Percentiles rank a stretch among this genome's conserved stretches.
Evolutionary conservation across 2,888 invertebrate genomes (phyloP).

Genomic region (Belgica antarctica): DNA sequence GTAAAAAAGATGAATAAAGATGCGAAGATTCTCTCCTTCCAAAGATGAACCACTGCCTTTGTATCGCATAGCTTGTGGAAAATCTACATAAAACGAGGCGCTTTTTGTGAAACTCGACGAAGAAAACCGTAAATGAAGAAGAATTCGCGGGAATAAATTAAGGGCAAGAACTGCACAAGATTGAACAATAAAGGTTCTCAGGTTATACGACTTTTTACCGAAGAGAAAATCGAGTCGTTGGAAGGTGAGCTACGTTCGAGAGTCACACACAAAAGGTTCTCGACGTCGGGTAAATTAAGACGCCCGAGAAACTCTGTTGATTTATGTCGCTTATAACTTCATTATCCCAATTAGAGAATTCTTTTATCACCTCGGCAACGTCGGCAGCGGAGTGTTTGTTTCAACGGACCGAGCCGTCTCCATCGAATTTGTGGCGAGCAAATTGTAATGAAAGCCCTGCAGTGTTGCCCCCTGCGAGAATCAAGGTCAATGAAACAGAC

Average conservation of each 20-base stretch:
- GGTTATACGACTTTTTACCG: not conserved
- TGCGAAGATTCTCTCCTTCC: not conserved
- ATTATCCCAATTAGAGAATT: slow-evolving; percentile 9
- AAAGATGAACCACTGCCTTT: not conserved
- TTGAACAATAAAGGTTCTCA: not conserved
- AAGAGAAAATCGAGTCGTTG: not conserved
- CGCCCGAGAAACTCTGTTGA: not conserved
- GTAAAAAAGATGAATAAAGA: slow-evolving; percentile 4
- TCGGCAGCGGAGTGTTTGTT: too few relatives aligned
- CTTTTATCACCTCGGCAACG: slow-evolving; percentile 7
- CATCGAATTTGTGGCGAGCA: too few relatives aligned
- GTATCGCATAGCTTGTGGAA: not conserved
- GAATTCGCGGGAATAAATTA: slow-evolving; percentile 10
- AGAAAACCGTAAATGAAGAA: not conserved
- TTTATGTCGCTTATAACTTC: slow-evolving; percentile 8
- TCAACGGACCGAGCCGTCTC: too few relatives aligned
- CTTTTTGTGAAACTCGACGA: not conserved
- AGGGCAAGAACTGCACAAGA: not conserved
- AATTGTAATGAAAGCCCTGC: too few relatives aligned
- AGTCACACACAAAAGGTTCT: not conserved
- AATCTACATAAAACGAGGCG: not conserved
- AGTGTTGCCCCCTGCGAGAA: too few relatives aligned
- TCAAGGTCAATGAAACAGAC: too few relatives aligned
- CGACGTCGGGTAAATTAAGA: not conserved
- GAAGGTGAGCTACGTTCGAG: too few relatives aligned